Evolutionary conservation across 2,113 vertebrate species (phyloP).

Genomic region (Myotis davidii): DNA sequence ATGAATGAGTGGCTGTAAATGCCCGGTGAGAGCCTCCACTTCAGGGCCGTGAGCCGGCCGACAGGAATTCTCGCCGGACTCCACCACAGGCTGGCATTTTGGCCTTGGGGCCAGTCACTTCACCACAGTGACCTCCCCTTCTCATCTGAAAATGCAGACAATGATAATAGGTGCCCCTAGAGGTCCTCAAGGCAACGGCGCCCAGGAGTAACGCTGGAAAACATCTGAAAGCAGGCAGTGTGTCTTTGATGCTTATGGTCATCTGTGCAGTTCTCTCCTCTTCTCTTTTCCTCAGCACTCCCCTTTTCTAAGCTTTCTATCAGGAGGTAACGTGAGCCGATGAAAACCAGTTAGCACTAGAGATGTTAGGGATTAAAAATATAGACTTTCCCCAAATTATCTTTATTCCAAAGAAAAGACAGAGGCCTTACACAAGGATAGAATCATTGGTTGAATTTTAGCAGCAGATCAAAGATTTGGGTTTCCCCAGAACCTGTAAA

Average conservation of each 20-base stretch:
- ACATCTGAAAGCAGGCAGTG: background rate
- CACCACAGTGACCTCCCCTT: background rate
- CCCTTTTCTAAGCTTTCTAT: background rate
- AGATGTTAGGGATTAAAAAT: conserved; percentile 4
- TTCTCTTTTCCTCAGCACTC: background rate
- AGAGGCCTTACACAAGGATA: background rate
- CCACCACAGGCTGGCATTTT: background rate
- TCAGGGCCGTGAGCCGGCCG: background rate
- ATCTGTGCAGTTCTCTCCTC: background rate
- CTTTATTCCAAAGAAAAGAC: background rate
- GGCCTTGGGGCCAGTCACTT: background rate
- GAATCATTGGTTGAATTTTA: background rate
- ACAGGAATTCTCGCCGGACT: background rate
- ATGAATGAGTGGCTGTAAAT: background rate
- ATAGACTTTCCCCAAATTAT: background rate
- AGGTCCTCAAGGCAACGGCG: background rate
- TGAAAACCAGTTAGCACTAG: background rate
- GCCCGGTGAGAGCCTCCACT: background rate
- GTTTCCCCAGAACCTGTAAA: background rate
- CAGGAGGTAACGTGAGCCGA: background rate
- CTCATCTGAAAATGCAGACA: background rate
- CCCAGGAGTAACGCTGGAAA: background rate
- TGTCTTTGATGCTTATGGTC: background rate
- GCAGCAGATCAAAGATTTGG: background rate
- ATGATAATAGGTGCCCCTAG: background rate